Conservation (phyloP, 2,797 vertebrate species). For the Pyrocephalus nanus region DNA sequence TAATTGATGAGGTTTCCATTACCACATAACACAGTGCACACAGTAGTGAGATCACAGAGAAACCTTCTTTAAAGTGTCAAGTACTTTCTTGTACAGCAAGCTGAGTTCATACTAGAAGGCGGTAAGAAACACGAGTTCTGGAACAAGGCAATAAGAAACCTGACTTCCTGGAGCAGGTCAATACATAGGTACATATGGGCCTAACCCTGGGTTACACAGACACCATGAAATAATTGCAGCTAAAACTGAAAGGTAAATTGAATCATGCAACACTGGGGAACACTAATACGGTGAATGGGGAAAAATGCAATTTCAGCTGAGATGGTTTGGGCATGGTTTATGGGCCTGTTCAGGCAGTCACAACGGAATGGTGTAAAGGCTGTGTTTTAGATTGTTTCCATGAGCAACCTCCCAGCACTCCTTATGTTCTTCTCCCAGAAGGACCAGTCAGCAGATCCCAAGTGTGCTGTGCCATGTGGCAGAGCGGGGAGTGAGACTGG, state of each 20-base stretch:
- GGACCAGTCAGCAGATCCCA: neutral
- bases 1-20: slow-evolving; percentile 63
- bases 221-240: neutral
- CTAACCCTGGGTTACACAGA: neutral
- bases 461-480: neutral
- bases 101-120: neutral
- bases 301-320: neutral
- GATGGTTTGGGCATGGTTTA: neutral
- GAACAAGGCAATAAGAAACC: neutral
- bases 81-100: neutral
- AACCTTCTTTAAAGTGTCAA: neutral
- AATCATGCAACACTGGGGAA: neutral
- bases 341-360: neutral
- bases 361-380: neutral
- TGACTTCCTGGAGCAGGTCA: neutral
- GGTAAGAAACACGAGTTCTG: neutral
- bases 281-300: neutral
- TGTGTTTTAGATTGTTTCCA: rapidly evolving
- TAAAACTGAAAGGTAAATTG: neutral
- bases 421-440: neutral
- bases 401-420: neutral
- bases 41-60: slow-evolving; percentile 47
- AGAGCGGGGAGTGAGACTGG: neutral
- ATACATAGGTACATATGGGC: neutral
- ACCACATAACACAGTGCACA: neutral